Base-by-base conservation (phyloP, 1,140 invertebrate species). In the Leucophenga varia region DNA sequence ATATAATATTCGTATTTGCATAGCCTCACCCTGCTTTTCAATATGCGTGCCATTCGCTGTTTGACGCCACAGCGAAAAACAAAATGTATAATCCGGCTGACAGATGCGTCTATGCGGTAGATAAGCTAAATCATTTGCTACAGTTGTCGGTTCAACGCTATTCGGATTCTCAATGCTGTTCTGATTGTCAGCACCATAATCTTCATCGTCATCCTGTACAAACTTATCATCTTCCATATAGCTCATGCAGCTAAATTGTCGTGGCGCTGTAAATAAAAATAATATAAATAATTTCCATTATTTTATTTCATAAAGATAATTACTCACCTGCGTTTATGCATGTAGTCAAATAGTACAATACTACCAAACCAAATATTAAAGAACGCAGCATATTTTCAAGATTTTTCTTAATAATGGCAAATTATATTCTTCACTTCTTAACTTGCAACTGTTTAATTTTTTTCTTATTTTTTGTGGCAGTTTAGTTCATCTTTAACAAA, bases 201-300 rank as follows among this genome's bases (percentile, higher is more conserved):
- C 59, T 30, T 52, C 68, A 37, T 72, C 64, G 12, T 72, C 68
- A 10, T 71, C 55, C 8, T 28, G 14, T 17, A 60, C 45, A 9
- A 53, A 46, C 18, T 53, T 59, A 37, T 72, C 68, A 13, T 64
- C 61, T 44, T 72, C 69, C 59, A 55, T 55, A 41, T 46, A 72
- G 43, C 68, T 72, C 52, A 72, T 72, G 37, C 69, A 72, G 43
- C 56, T 65, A 5, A 69, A 64, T 12, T 68, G 64, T 5, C 54
- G 49, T 2, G 55, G 56, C 8, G 60, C 69, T 35, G 52, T 54
- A 34, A 36, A 9, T 2, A 7, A 8, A 31, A 7, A 6, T 8
- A 8, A 16, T 22, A 13, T 3, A 5, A 34, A 31, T 28, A 38
- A 12, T 9, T 17, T 20, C 7, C 2, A n/a, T 2, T 25, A 17